Percentiles rank a stretch among this genome's conserved stretches.
Evolutionary conservation across 2,113 vertebrate species (phyloP).

Genomic region (Oreamnos americanus): DNA sequence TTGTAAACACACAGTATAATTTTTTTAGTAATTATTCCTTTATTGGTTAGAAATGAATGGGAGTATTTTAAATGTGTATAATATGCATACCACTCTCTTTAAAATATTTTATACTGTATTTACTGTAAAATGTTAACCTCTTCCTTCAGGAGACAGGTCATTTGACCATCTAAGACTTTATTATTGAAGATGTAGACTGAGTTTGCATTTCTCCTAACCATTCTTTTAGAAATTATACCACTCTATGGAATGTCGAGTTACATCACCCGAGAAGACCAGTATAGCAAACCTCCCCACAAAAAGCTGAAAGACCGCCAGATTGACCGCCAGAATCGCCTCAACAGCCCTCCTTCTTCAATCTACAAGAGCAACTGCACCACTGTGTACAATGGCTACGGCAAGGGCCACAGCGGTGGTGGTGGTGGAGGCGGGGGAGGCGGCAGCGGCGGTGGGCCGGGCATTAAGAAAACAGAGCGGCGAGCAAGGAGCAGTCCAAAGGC

Average conservation of each 20-base stretch:
- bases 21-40: not conserved
- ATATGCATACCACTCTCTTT: not conserved
- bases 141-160: not conserved
- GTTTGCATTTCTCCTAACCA: not conserved
- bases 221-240: conserved; percentile 91
- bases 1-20: not conserved
- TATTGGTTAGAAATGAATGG: not conserved
- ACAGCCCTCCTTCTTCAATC: conserved; percentile 91
- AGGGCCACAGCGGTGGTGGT: conserved; percentile 81
- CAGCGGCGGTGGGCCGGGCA: conserved; percentile 78
- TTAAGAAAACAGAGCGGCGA: conserved; percentile 90
- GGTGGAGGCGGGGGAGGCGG: conserved; percentile 75
- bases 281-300: conserved; percentile 95
- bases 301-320: conserved; percentile 94
- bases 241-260: conserved; percentile 97
- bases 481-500: conserved; percentile 92
- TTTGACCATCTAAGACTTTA: not conserved
- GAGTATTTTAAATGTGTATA: not conserved
- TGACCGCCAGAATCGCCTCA: conserved; percentile 95
- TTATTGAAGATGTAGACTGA: not conserved
- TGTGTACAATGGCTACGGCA: conserved; percentile 91
- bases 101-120: not conserved
- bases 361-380: conserved; percentile 89
- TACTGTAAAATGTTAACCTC: not conserved
- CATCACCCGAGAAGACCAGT: conserved; percentile 93